Percentiles rank a stretch among this genome's conserved stretches.
Conservation (phyloP, 2,888 invertebrate species). For the Tetragonisca angustula region DNA sequence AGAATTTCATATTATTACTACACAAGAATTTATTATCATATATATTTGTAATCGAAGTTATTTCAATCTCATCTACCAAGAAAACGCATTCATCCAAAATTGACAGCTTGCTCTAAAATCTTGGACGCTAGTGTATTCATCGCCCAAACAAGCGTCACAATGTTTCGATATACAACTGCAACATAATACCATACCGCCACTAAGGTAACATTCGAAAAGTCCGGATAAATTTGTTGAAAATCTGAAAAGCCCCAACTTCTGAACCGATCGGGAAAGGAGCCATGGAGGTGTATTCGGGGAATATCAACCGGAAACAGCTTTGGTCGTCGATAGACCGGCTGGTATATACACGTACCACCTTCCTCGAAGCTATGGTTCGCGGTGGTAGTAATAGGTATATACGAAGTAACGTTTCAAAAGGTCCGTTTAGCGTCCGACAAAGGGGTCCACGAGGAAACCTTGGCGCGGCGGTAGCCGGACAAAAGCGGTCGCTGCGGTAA, state of each 20-base stretch:
- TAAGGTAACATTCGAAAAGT: not conserved
- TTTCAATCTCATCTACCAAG: no score
- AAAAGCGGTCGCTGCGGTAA: constrained; percentile 80
- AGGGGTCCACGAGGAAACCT: constrained; percentile 72
- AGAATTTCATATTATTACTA: no score
- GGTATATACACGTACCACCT: constrained; percentile 58
- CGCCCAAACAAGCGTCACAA: not conserved
- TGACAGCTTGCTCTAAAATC: not conserved
- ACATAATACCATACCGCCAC: not conserved
- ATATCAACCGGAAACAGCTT: constrained; percentile 7
- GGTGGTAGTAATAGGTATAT: constrained; percentile 51
- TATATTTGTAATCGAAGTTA: no score
- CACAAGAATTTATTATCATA: no score
- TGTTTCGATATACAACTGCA: not conserved
- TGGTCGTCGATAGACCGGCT: constrained; percentile 6
- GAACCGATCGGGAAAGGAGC: not conserved
- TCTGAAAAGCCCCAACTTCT: not conserved
- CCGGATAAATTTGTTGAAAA: not conserved
- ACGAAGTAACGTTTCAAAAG: constrained; percentile 61
- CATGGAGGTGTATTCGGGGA: not conserved
- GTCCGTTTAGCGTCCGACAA: constrained; percentile 69
- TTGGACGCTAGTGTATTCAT: not conserved
- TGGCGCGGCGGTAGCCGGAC: constrained; percentile 70
- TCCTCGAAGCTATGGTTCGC: constrained; percentile 31
- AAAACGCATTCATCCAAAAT: no score